Evolutionary conservation across 2,888 invertebrate genomes (phyloP), one percentile per base, ranked within the genome.

Genomic region (Nezara viridula): DNA sequence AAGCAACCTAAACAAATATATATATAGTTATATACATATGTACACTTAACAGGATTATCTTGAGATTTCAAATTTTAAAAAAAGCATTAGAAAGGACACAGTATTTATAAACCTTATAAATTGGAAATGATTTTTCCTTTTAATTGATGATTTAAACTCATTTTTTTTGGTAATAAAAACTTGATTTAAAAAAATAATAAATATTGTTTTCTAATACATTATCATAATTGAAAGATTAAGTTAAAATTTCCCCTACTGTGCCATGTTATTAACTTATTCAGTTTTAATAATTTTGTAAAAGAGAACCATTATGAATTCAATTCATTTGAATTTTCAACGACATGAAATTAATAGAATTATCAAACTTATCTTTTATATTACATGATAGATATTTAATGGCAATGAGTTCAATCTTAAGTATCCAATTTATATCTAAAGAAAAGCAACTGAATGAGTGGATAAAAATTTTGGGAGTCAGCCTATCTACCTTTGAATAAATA

Each of bases 21-120:
- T 60, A 66, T 32, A 73, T 37, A 73, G 19, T 37, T 73, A 73
- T 73, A 37, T 73, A 81, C 81, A 81, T 44, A 47, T 47, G 24
- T 47, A 44, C 81, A 81, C 44, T n/a, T 60, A 55, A 37, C 4
- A 37, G 32, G 66, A 32, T 60, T 73, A 73, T 73, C 66, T 73
- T 2, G 7, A 21, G 16, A 37, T 73, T 73, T 37, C 7, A 21
- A 37, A 19, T 27, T 73, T n/a, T n/a, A n/a, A 19, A 73, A 73
- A 32, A 73, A 2, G 21, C 1, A 73, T 27, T 32, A 21, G 32
- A 37, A 21, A 37, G 6, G 21, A 37, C 5, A 9, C 2, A 32
- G 16, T 32, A n/a, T 60, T 60, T 27, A 73, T 32, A 60, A 60
- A 37, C 24, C 32, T 37, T 37, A 73, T 32, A 60, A 73, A 37